These are phyloP conservation scores for Melanerpes formicivorus DNA, from an alignment of 2,113 vertebrate genomes.

Conservation along the genomic window DNA sequence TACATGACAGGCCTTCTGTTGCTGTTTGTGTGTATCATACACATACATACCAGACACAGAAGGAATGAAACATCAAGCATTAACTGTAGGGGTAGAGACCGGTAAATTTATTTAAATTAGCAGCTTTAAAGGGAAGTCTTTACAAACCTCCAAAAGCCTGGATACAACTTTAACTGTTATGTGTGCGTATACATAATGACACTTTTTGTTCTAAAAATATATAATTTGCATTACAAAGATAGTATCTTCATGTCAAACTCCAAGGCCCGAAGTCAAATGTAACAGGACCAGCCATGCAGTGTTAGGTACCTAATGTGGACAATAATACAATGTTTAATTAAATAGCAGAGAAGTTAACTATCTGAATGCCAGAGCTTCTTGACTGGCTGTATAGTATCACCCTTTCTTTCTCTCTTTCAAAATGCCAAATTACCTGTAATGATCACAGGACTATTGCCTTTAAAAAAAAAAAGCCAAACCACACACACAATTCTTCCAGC, in stretches of 20 bases:
- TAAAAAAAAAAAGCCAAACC: background rate
- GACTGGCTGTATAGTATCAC: background rate
- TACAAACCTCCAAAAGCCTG: background rate
- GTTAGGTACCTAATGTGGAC: background rate
- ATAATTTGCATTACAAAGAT: background rate
- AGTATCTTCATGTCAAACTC: background rate
- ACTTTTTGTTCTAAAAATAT: background rate
- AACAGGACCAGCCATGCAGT: background rate
- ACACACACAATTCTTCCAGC: background rate
- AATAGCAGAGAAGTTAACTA: background rate
- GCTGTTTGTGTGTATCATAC: background rate
- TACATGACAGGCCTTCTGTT: background rate
- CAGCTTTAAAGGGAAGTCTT: background rate
- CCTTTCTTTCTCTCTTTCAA: background rate
- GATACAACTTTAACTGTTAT: background rate
- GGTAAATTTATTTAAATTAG: background rate
- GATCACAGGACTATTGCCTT: background rate
- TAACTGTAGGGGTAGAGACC: background rate
- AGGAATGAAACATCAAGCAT: background rate
- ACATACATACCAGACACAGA: accelerated
- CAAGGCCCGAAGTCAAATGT: background rate
- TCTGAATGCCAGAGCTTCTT: background rate
- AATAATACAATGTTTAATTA: background rate
- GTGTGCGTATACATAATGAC: background rate
- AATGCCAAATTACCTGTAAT: background rate